These are phyloP conservation scores for Patella ulyssiponensis DNA, from an alignment of 2,888 invertebrate species.

Conservation along the genomic window DNA sequence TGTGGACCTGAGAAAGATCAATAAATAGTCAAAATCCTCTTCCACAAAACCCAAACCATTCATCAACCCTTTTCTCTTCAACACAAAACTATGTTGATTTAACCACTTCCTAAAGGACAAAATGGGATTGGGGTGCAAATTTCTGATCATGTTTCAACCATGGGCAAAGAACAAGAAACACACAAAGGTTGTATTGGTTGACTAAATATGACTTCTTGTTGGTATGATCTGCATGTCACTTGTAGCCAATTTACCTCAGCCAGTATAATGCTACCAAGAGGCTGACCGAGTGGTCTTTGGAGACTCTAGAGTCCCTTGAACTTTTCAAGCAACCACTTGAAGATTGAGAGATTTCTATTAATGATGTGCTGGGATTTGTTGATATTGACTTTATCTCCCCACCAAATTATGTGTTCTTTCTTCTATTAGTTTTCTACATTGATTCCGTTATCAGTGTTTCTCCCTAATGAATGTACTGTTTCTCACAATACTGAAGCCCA, in stretches of 20 bases:
- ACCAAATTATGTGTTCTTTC: conserved; percentile 7
- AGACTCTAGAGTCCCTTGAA: background rate
- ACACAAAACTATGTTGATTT: background rate
- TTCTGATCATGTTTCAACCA: background rate
- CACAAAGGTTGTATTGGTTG: background rate
- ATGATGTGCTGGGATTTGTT: too few species aligned
- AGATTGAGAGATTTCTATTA: background rate
- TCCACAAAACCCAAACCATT: background rate
- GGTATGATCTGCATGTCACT: background rate
- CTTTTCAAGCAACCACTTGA: conserved; percentile 1
- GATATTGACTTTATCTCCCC: background rate
- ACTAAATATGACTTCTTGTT: background rate
- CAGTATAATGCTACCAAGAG: background rate
- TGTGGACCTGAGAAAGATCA: background rate
- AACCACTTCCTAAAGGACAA: background rate
- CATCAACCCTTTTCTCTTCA: background rate
- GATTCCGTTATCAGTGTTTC: background rate
- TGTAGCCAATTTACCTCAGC: too few species aligned
- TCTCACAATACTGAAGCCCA: background rate
- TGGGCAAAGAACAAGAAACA: background rate
- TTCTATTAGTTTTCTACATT: background rate
- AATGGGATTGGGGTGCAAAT: background rate
- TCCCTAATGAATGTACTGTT: background rate
- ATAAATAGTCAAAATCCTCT: background rate
- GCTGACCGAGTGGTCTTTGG: background rate